Percentiles rank a stretch among this genome's conserved stretches.
Conservation (phyloP, 2,888 invertebrate genomes). For the Spodoptera exigua region DNA sequence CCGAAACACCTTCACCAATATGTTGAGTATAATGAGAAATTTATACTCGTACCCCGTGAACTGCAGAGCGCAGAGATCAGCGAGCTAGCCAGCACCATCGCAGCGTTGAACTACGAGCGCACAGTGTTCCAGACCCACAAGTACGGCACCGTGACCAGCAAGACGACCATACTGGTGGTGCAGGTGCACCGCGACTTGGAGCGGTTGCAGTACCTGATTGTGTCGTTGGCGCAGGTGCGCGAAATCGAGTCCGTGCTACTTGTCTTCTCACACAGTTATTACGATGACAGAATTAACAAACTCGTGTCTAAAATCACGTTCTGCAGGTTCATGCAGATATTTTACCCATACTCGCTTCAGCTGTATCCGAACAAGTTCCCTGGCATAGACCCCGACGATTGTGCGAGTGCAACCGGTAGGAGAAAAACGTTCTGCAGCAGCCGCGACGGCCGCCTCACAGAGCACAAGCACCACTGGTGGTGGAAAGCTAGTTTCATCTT, state of each 20-base stretch:
- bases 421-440: constrained; percentile 34
- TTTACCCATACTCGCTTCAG: constrained; percentile 71
- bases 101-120: constrained; percentile 54
- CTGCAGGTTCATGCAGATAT: constrained; percentile 74
- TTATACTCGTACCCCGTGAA: constrained; percentile 3
- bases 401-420: constrained; percentile 17
- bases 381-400: constrained; percentile 61
- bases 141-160: constrained; percentile 48
- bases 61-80: constrained; percentile 28
- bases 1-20: constrained; percentile 45
- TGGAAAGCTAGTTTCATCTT: constrained; percentile 73
- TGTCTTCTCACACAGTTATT: constrained; percentile 73
- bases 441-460: constrained; percentile 61
- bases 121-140: constrained; percentile 53
- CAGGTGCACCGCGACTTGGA: constrained; percentile 60
- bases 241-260: constrained; percentile 62
- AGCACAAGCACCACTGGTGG: constrained; percentile 77
- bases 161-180: constrained; percentile 62
- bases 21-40: constrained; percentile 35
- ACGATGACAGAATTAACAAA: constrained; percentile 60
- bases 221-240: constrained; percentile 65
- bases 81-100: constrained; percentile 45
- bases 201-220: constrained; percentile 65
- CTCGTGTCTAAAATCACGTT: constrained; percentile 65
- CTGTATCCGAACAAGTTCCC: constrained; percentile 66